Evolutionary conservation across 1,140 invertebrate species (phyloP).

Genomic region (Cyphomyrmex costatus): DNA sequence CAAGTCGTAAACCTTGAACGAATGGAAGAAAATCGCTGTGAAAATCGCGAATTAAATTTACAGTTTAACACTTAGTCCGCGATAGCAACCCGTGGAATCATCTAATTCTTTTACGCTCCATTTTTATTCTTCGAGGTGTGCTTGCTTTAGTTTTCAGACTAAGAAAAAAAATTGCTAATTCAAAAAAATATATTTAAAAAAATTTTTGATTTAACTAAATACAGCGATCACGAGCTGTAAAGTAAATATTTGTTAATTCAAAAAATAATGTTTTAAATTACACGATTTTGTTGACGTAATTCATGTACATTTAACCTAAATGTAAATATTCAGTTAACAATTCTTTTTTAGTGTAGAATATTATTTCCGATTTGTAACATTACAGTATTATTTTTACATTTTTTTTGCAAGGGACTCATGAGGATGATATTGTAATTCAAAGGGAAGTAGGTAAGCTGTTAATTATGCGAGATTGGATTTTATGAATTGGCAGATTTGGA

Average conservation of each 20-base stretch:
- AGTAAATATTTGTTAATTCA: too few species aligned
- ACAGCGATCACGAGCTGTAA: too few species aligned
- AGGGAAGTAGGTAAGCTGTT: neutral
- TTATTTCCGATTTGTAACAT: neutral
- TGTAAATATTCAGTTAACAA: too few species aligned
- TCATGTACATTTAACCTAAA: too few species aligned
- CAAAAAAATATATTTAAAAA: too few species aligned
- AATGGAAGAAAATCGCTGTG: conserved; percentile 3
- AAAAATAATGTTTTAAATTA: too few species aligned
- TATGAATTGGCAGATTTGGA: neutral
- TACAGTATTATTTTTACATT: neutral
- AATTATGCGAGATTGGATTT: neutral
- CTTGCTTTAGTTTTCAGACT: neutral
- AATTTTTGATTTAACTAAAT: too few species aligned
- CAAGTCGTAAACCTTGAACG: conserved; percentile 10
- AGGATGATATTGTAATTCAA: neutral
- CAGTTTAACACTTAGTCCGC: neutral
- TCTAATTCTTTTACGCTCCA: neutral
- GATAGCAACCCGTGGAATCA: neutral
- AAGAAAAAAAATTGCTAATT: too few species aligned
- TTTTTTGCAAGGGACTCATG: neutral
- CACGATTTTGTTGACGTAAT: too few species aligned
- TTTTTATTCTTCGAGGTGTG: neutral
- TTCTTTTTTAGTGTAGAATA: too few species aligned
- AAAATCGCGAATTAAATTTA: conserved; percentile 12